These are phyloP conservation scores for Drosophila kepulauana DNA, from an alignment of 1,140 invertebrate genomes.

Conservation along the genomic window DNA sequence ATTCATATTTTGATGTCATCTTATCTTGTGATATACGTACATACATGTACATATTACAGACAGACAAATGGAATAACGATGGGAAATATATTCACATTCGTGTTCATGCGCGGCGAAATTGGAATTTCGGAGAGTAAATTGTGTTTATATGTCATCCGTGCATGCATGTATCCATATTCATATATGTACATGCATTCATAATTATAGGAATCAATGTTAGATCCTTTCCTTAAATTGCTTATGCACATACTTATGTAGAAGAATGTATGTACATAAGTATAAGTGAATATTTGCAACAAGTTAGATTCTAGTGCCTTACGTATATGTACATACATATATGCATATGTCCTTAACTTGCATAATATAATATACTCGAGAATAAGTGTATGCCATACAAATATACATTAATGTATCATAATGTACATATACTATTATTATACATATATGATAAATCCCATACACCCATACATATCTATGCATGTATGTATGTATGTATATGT, in stretches of 20 bases:
- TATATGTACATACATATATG: too few relatives aligned
- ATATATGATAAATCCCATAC: not conserved
- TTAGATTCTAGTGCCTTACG: not conserved
- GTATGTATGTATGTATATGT: slow-evolving; percentile 4
- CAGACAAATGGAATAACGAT: slow-evolving; percentile 43
- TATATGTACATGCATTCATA: slow-evolving; percentile 6
- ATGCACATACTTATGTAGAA: not conserved
- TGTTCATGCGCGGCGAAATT: slow-evolving; percentile 52
- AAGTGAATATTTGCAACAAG: not conserved
- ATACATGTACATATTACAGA: slow-evolving; percentile 15
- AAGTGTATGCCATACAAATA: not conserved
- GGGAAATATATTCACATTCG: not conserved
- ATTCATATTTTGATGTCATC: slow-evolving; percentile 9
- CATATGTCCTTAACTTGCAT: not conserved
- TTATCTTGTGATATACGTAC: not conserved
- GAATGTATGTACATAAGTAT: too few relatives aligned
- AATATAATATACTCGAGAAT: not conserved
- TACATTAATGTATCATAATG: not conserved
- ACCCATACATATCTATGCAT: slow-evolving; percentile 2
- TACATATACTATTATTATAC: slow-evolving; percentile 1
- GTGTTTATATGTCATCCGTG: not conserved
- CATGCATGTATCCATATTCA: not conserved
- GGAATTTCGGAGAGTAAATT: slow-evolving; percentile 7
- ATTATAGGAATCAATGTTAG: too few relatives aligned
- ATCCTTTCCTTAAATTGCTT: too few relatives aligned